These are phyloP conservation scores for Oxyteleia sp. DNA, from an alignment of 2,888 invertebrate species.

Conservation along the genomic window DNA sequence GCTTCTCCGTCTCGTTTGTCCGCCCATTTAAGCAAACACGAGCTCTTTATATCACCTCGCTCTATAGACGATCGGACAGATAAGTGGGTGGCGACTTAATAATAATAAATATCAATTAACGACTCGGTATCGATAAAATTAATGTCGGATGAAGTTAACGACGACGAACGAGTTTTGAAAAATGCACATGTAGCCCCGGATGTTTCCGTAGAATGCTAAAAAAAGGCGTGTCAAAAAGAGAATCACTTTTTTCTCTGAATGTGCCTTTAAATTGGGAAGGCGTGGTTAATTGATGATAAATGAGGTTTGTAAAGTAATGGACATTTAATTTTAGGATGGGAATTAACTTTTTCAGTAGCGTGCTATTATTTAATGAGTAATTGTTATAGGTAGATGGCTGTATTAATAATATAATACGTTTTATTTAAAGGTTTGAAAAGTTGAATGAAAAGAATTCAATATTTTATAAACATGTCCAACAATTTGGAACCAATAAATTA, in stretches of 20 bases:
- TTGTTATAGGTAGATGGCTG: neutral
- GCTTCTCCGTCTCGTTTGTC: slow-evolving; percentile 50
- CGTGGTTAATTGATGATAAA: slow-evolving; percentile 38
- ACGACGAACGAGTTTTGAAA: slow-evolving; percentile 36
- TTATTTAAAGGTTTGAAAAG: no score
- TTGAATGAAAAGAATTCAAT: no score
- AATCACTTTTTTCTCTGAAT: slow-evolving; percentile 32
- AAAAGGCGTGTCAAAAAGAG: slow-evolving; percentile 31
- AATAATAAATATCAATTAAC: slow-evolving; percentile 88
- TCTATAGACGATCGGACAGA: slow-evolving; percentile 59
- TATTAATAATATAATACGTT: slow-evolving; percentile 3
- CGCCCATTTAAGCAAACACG: slow-evolving; percentile 44
- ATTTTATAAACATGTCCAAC: no score
- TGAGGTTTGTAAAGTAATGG: slow-evolving; percentile 33
- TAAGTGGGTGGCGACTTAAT: slow-evolving; percentile 84
- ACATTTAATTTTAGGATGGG: slow-evolving; percentile 18
- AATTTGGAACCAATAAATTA: no score
- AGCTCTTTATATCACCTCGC: slow-evolving; percentile 66
- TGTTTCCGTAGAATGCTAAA: slow-evolving; percentile 24
- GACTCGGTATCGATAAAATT: slow-evolving; percentile 73
- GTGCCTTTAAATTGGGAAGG: slow-evolving; percentile 19
- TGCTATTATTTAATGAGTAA: slow-evolving; percentile 6
- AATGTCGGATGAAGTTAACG: slow-evolving; percentile 43
- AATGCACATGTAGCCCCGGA: slow-evolving; percentile 17
- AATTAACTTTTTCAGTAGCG: slow-evolving; percentile 16